Evolutionary conservation across 2,797 vertebrate species (phyloP).

Genomic region (Apogon talboti): DNA sequence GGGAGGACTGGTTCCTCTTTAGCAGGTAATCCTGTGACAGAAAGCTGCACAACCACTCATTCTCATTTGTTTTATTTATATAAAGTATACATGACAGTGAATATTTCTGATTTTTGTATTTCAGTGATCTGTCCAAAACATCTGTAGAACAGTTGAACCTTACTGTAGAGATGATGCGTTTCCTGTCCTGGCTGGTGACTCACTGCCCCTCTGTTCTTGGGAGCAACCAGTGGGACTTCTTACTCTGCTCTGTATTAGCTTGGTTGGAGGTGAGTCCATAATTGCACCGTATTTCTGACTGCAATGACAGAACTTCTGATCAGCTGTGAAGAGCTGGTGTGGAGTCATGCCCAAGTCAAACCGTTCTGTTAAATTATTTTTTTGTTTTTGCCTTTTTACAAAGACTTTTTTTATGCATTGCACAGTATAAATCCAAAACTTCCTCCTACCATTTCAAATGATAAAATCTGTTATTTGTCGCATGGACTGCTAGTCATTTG

Average conservation of each 20-base stretch:
- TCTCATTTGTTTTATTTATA: not conserved
- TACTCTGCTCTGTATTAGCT: conserved; percentile 94
- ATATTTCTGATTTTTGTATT: conserved; percentile 47
- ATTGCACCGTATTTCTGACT: not conserved
- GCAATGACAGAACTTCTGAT: not conserved
- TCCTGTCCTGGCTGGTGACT: conserved; percentile 88
- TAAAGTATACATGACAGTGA: not conserved
- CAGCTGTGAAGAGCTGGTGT: not conserved
- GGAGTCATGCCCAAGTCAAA: not conserved
- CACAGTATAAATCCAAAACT: too few relatives aligned
- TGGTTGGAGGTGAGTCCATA: conserved; percentile 92
- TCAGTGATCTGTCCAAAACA: conserved; percentile 87
- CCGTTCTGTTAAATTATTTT: not conserved
- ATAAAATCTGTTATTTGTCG: too few relatives aligned
- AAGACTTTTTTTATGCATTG: too few relatives aligned
- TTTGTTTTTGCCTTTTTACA: too few relatives aligned
- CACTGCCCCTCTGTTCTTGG: conserved; percentile 79
- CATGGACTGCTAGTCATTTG: too few relatives aligned
- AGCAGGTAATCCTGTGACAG: conserved; percentile 81
- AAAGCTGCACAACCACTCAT: not conserved
- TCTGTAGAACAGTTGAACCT: conserved; percentile 86
- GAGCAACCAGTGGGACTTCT: conserved; percentile 93
- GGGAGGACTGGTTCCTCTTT: conserved; percentile 93
- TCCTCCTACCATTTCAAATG: too few relatives aligned
- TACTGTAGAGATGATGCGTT: conserved; percentile 92